A percentile compares a stretch with the other conserved stretches of the same genome.
Evolutionary conservation across 2,888 invertebrate species (phyloP).

Genomic region (Adineta ricciae): DNA sequence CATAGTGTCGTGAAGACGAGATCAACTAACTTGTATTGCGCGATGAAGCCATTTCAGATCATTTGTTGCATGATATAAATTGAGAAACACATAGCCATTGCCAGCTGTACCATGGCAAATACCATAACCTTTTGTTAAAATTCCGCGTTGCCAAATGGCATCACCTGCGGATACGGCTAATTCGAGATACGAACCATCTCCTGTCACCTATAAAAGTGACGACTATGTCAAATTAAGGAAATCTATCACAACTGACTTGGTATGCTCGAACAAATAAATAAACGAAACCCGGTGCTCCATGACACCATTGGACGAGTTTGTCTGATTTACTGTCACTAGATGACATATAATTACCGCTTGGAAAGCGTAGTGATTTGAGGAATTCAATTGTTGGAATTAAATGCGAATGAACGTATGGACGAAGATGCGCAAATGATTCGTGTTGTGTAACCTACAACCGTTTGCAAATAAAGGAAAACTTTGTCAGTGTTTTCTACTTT

Average conservation of each 20-base stretch:
- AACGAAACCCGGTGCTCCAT: constrained; percentile 76
- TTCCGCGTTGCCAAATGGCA: constrained; percentile 68
- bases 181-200: neutral
- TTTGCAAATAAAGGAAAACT: neutral
- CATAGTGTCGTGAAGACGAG: too few relatives aligned
- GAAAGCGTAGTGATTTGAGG: constrained; percentile 46
- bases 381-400: constrained; percentile 49
- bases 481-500: neutral
- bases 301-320: constrained; percentile 79
- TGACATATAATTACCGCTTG: constrained; percentile 61
- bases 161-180: constrained; percentile 55
- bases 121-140: constrained; percentile 72
- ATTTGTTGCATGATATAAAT: constrained; percentile 66
- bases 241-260: constrained; percentile 52
- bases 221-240: too few relatives aligned
- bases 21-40: constrained; percentile 50
- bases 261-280: constrained; percentile 54
- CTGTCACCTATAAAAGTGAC: constrained; percentile 16
- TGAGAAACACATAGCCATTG: constrained; percentile 72
- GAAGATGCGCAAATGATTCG: neutral
- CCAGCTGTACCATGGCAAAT: constrained; percentile 79
- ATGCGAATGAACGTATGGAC: neutral
- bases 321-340: constrained; percentile 60
- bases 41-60: constrained; percentile 65
- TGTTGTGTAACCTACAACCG: neutral